These are phyloP conservation scores for Mythimna pallens DNA, from an alignment of 2,888 invertebrate species.

Conservation along the genomic window DNA sequence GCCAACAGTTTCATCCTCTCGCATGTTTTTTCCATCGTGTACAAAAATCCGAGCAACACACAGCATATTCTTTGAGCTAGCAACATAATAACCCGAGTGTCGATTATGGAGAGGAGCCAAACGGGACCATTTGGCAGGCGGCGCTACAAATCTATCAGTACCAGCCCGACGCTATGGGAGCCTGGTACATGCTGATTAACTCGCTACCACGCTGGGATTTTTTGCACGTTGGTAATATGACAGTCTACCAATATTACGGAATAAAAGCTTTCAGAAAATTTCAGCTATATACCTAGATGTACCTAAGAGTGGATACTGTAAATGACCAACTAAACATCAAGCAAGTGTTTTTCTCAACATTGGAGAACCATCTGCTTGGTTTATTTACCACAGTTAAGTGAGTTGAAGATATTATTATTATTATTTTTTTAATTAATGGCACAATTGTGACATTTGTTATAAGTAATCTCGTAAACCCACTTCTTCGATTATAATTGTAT, in stretches of 20 bases:
- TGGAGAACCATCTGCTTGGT: too few relatives aligned
- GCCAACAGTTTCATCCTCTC: conserved; percentile 39
- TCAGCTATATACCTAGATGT: not conserved
- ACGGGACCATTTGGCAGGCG: conserved; percentile 70
- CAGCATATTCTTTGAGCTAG: conserved; percentile 61
- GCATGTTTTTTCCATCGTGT: conserved; percentile 51
- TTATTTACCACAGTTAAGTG: too few relatives aligned
- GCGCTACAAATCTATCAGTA: conserved; percentile 70
- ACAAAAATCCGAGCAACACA: conserved; percentile 58
- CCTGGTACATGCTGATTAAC: conserved; percentile 54
- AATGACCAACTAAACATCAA: too few relatives aligned
- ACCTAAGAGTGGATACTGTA: too few relatives aligned
- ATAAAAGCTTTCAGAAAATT: not conserved
- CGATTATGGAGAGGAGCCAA: conserved; percentile 71
- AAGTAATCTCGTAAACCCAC: too few relatives aligned
- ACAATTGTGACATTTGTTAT: too few relatives aligned
- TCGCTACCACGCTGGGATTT: conserved; percentile 32
- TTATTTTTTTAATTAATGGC: too few relatives aligned
- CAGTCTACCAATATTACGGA: not conserved
- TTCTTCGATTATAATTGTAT: too few relatives aligned
- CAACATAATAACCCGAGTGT: conserved; percentile 55
- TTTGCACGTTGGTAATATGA: conserved; percentile 6
- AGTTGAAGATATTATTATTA: too few relatives aligned
- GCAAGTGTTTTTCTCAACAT: too few relatives aligned
- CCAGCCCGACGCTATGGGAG: conserved; percentile 41